A percentile compares a stretch with the other conserved stretches of the same genome.
Conservation (phyloP, 2,797 vertebrate species). For the Botia kubotai region DNA sequence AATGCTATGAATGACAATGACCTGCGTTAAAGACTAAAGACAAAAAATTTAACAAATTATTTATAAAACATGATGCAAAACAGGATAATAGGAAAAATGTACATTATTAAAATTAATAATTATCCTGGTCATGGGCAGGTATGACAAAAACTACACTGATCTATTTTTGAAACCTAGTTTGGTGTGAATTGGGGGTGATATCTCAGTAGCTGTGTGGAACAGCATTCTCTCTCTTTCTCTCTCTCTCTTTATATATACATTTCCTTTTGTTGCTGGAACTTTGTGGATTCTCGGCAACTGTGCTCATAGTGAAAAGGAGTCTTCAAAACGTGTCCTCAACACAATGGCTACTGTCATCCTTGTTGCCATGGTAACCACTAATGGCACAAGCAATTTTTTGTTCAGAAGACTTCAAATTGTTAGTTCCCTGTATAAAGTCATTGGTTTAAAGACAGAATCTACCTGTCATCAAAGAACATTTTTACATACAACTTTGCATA, state of each 20-base stretch:
- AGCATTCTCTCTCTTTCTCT: neutral
- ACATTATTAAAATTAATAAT: neutral
- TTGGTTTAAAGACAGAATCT: neutral
- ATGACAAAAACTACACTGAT: neutral
- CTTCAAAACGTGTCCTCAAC: conserved; percentile 16
- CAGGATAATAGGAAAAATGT: neutral
- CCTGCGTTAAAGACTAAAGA: neutral
- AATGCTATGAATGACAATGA: neutral
- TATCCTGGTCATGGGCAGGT: no score
- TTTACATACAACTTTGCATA: neutral
- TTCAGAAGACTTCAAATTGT: conserved; percentile 2
- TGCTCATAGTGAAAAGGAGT: conserved; percentile 30
- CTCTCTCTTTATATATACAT: no score
- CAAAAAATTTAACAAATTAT: no score
- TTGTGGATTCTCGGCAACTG: conserved; percentile 27
- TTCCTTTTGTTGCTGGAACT: neutral
- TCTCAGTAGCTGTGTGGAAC: neutral
- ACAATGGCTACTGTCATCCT: conserved; percentile 30
- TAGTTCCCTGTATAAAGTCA: conserved; percentile 16
- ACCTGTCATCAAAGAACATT: no score
- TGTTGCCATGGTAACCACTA: conserved; percentile 52
- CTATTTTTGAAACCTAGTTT: neutral
- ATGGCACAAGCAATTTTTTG: conserved; percentile 6
- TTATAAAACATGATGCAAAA: neutral
- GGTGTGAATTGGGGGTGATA: neutral